phyloP scores from a whole-genome alignment of 2,888 invertebrate genomes.

The Macrophya annulata region DNA sequence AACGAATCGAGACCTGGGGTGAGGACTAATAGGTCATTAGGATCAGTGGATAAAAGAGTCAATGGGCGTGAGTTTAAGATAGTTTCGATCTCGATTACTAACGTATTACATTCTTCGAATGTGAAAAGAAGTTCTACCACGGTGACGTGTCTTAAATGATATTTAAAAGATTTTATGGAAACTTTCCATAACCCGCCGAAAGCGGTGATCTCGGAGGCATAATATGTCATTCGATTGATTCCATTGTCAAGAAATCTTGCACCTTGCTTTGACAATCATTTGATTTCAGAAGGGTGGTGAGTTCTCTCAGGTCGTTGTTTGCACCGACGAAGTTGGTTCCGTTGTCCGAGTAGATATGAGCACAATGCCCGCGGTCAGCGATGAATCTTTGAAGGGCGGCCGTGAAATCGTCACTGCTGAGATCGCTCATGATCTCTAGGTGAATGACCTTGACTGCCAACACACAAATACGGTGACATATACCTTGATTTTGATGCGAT shows the following conservation, averaged over 20 bases:
- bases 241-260: neutral
- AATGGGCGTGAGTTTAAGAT: too few relatives aligned
- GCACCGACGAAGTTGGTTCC: constrained; percentile 33
- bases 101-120: constrained; percentile 64
- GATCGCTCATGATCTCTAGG: neutral
- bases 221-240: neutral
- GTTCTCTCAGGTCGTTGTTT: neutral
- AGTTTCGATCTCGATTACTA: constrained; percentile 58
- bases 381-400: neutral
- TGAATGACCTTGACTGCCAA: neutral
- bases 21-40: too few relatives aligned
- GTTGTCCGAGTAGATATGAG: constrained; percentile 12
- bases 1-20: too few relatives aligned
- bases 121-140: constrained; percentile 57
- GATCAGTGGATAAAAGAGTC: too few relatives aligned
- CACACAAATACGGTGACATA: constrained; percentile 2
- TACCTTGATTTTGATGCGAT: neutral
- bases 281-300: constrained; percentile 48
- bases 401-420: neutral
- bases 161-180: constrained; percentile 63
- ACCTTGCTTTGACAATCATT: neutral
- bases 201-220: neutral
- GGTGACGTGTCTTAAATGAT: constrained; percentile 64
- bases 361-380: neutral
- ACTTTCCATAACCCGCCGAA: constrained; percentile 63